Conservation (phyloP, 2,113 vertebrate species). For the Cyphotilapia sp. region DNA sequence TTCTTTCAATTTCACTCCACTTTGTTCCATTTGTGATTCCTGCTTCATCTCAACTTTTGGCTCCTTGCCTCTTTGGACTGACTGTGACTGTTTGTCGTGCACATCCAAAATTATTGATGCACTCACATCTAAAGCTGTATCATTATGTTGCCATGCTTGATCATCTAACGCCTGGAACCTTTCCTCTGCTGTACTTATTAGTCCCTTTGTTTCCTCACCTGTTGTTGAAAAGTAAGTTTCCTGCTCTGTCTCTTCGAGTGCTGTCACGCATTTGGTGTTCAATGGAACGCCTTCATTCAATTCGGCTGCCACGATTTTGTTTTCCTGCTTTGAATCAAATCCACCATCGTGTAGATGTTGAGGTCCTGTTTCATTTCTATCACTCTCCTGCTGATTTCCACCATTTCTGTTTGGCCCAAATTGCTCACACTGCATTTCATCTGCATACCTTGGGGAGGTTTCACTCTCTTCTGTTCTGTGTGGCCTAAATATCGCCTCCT, state of each 20-base stretch:
- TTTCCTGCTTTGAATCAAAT: background rate
- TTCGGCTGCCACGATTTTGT: background rate
- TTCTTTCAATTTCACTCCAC: background rate
- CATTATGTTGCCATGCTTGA: background rate
- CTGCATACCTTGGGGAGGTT: conserved; percentile 8
- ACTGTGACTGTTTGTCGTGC: background rate
- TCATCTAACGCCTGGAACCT: background rate
- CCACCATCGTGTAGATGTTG: background rate
- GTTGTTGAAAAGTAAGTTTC: background rate
- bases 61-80: background rate
- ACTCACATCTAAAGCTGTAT: background rate
- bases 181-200: background rate
- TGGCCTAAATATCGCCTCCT: conserved; percentile 36
- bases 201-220: background rate
- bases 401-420: conserved; percentile 1
- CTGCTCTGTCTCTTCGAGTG: background rate
- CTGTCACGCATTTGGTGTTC: background rate
- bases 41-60: background rate
- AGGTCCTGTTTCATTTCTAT: conserved; percentile 2
- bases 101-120: background rate
- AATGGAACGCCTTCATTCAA: background rate
- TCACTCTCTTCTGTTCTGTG: conserved; percentile 15
- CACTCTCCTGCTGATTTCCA: background rate
- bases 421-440: conserved; percentile 22
- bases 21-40: background rate